Evolutionary conservation across 2,888 invertebrate genomes (phyloP).

Genomic region (Mythimna pallens): DNA sequence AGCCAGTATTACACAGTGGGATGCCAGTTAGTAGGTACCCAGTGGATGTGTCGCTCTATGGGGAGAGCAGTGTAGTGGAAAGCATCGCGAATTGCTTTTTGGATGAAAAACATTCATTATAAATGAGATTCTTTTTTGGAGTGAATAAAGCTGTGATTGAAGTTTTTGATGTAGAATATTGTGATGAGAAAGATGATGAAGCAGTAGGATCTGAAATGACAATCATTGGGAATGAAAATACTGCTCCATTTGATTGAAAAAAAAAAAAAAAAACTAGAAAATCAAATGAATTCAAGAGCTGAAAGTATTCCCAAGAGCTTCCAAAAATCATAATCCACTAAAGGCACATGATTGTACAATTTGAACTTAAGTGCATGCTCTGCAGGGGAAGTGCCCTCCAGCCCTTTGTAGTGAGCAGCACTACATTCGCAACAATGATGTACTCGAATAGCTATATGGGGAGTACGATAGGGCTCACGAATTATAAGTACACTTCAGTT

Average conservation of each 20-base stretch:
- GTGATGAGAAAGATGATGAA: neutral
- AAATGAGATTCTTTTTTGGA: neutral
- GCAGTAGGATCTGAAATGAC: neutral
- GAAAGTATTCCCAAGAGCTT: neutral
- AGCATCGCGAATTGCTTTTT: constrained; percentile 32
- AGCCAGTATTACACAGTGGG: constrained; percentile 65
- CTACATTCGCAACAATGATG: constrained; percentile 75
- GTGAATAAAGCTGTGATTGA: neutral
- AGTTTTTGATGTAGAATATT: neutral
- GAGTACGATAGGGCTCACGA: constrained; percentile 62
- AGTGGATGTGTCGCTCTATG: constrained; percentile 37
- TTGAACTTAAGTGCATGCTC: constrained; percentile 44
- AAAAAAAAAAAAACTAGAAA: too few relatives aligned
- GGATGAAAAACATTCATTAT: constrained; percentile 11
- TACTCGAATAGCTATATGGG: constrained; percentile 68
- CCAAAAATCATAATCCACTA: constrained; percentile 5
- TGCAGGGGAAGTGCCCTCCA: constrained; percentile 47
- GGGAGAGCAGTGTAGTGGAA: constrained; percentile 37
- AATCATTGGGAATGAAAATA: neutral
- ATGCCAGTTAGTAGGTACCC: constrained; percentile 61
- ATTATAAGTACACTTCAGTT: constrained; percentile 60
- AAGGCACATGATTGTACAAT: constrained; percentile 41
- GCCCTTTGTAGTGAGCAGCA: constrained; percentile 70
- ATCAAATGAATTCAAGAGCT: too few relatives aligned
- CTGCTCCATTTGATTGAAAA: too few relatives aligned